Conservation (phyloP, 2,113 vertebrate species). For the Corynorhinus townsendii region DNA sequence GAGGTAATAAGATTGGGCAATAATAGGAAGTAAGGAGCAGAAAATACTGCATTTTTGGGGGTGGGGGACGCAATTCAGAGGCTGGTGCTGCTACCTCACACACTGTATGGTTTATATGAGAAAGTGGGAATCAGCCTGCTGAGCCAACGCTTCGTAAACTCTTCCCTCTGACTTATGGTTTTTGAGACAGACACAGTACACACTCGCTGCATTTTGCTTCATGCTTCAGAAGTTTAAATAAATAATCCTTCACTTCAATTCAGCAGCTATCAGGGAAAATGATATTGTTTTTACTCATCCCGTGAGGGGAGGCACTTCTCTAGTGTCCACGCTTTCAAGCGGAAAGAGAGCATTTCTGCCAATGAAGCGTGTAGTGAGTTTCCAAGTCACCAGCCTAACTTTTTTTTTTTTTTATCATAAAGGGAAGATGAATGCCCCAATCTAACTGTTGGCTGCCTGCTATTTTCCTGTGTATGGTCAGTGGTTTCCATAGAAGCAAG, state of each 20-base stretch:
- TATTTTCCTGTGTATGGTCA: background rate
- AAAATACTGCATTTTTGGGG: background rate
- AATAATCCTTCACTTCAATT: conserved; percentile 65
- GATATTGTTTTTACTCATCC: conserved; percentile 60
- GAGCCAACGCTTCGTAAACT: conserved; percentile 48
- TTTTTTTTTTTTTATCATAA: conserved; percentile 26
- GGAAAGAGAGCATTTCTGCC: conserved; percentile 45
- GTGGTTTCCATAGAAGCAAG: conserved; percentile 19
- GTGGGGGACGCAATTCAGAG: background rate
- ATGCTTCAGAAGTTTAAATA: conserved; percentile 71
- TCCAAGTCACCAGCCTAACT: conserved; percentile 17
- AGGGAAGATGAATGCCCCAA: conserved; percentile 43
- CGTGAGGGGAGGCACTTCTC: conserved; percentile 29
- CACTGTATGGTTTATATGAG: background rate
- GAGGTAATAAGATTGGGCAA: background rate
- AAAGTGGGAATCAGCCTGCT: conserved; percentile 22
- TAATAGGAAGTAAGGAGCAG: background rate
- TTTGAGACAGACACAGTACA: background rate
- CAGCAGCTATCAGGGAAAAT: conserved; percentile 61
- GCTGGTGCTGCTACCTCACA: background rate
- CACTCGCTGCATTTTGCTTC: conserved; percentile 57
- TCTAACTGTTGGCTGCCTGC: background rate
- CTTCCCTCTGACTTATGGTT: conserved; percentile 51
- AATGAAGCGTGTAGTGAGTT: conserved; percentile 14
- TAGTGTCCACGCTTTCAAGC: conserved; percentile 48